Evolutionary conservation across 2,888 invertebrate species (phyloP).

Genomic region (Salticus scenicus): DNA sequence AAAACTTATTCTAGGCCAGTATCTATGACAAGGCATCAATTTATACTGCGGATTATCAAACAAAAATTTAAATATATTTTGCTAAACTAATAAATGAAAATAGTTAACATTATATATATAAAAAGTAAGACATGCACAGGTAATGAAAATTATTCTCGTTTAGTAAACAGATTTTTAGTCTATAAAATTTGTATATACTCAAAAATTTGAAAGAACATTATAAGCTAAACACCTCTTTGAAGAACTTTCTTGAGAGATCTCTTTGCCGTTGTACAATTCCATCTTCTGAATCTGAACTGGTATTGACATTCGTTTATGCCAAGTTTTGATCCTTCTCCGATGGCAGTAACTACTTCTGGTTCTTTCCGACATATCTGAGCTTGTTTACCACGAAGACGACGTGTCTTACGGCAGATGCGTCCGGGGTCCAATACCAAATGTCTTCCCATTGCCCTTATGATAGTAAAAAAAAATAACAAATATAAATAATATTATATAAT

Average conservation of each 20-base stretch:
- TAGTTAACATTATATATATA: too few relatives aligned
- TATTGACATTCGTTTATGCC: conserved; percentile 90
- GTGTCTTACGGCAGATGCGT: conserved; percentile 90
- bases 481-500: background rate
- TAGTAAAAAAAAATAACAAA: background rate
- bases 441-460: conserved; percentile 79
- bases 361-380: conserved; percentile 84
- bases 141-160: too few relatives aligned
- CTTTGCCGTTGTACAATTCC: conserved; percentile 91
- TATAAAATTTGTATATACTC: too few relatives aligned
- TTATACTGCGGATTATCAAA: too few relatives aligned
- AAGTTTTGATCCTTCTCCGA: conserved; percentile 87
- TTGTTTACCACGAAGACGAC: conserved; percentile 83
- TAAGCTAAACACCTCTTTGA: conserved; percentile 84
- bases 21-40: too few relatives aligned
- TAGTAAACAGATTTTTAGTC: too few relatives aligned
- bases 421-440: conserved; percentile 92
- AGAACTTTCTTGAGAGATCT: conserved; percentile 89
- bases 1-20: too few relatives aligned
- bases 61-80: too few relatives aligned
- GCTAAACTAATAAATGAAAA: too few relatives aligned
- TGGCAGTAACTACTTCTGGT: conserved; percentile 85
- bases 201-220: too few relatives aligned
- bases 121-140: too few relatives aligned
- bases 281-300: conserved; percentile 88